A percentile compares a stretch with the other conserved stretches of the same genome.
phyloP scores from a whole-genome alignment of 1,140 invertebrate genomes.

The Penaeus indicus region DNA sequence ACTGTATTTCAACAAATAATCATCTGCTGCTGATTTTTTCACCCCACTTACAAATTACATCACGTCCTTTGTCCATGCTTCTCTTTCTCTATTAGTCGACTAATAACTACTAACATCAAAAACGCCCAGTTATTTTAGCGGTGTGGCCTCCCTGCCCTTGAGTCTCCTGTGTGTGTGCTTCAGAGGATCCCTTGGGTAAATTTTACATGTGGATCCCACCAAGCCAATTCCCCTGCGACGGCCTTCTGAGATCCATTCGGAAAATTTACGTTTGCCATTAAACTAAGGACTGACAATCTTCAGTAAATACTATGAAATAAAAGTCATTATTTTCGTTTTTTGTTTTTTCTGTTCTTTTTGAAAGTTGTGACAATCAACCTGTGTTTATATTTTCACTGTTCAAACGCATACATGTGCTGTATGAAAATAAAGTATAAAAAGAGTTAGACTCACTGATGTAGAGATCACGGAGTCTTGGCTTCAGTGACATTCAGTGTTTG shows the following conservation, averaged over 20 bases:
- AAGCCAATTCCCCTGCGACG: no score
- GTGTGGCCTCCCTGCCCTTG: slow-evolving; percentile 42
- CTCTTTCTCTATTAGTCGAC: slow-evolving; percentile 14
- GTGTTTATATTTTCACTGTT: slow-evolving; percentile 4
- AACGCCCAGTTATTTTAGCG: background rate
- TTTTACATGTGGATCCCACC: slow-evolving; percentile 10
- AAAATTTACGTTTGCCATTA: slow-evolving; percentile 43
- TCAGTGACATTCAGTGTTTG: background rate
- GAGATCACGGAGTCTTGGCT: no score
- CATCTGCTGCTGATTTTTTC: background rate
- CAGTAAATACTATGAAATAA: slow-evolving; percentile 23
- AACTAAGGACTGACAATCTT: slow-evolving; percentile 58
- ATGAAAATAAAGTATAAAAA: no score
- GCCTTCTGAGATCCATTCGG: slow-evolving; percentile 20
- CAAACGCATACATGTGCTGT: no score
- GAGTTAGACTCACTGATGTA: no score
- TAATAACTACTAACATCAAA: slow-evolving; percentile 37
- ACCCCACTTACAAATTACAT: background rate
- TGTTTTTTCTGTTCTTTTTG: background rate
- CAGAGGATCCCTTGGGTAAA: slow-evolving; percentile 56
- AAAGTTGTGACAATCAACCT: background rate
- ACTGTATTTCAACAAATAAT: slow-evolving; percentile 11
- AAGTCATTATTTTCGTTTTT: background rate
- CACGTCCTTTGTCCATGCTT: background rate
- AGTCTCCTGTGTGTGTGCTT: slow-evolving; percentile 37